These are phyloP conservation scores for Pygmarrhopalites habei DNA, from an alignment of 1,140 invertebrate genomes.

Conservation along the genomic window DNA sequence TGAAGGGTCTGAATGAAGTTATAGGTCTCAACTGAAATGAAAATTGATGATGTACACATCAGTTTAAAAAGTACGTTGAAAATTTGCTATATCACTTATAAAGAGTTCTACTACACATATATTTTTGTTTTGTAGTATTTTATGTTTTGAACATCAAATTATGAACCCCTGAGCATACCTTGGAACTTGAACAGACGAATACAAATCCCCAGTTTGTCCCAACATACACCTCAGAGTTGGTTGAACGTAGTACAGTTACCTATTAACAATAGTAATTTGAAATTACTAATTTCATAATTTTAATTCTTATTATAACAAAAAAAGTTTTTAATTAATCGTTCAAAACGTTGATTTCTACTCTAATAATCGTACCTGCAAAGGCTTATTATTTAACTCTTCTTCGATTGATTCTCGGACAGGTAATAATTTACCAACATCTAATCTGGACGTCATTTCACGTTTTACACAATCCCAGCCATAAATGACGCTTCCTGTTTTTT, in stretches of 20 bases:
- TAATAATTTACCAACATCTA: slow-evolving; percentile 36
- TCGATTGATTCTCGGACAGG: slow-evolving; percentile 31
- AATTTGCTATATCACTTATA: slow-evolving; percentile 64
- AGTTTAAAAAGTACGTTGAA: no score
- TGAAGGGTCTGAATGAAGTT: slow-evolving; percentile 81
- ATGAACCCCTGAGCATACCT: no score
- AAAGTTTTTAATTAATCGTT: neutral
- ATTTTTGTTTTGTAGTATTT: no score
- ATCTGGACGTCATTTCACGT: slow-evolving; percentile 26
- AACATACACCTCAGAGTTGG: slow-evolving; percentile 63
- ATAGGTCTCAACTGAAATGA: no score
- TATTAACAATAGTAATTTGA: neutral
- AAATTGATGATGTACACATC: no score
- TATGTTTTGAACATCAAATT: no score
- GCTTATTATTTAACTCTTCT: slow-evolving; percentile 35
- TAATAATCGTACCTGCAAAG: slow-evolving; percentile 20
- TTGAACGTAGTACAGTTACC: slow-evolving; percentile 67
- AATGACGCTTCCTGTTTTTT: slow-evolving; percentile 32
- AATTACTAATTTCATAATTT: neutral
- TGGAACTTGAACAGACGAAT: no score
- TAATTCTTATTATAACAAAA: neutral
- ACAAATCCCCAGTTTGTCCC: slow-evolving; percentile 88
- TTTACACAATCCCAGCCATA: slow-evolving; percentile 36
- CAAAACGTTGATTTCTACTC: neutral
- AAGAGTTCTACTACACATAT: no score